Base-by-base conservation (phyloP, 2,113 vertebrate genomes). In the Cariama cristata region DNA sequence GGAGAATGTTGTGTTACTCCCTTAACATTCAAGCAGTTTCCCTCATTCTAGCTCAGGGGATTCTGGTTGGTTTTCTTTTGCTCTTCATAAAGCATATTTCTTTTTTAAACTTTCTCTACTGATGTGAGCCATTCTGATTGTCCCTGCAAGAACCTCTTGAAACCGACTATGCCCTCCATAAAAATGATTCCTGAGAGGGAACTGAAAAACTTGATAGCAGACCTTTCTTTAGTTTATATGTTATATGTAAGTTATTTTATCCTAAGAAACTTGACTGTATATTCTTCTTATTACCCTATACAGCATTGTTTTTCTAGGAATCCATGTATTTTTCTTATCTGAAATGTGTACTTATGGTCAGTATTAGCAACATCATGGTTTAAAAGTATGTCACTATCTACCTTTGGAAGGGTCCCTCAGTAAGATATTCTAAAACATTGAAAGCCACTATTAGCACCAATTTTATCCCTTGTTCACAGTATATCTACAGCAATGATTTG, bases 391-490 rank as follows among this genome's bases (percentile, higher is more conserved):
- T 19, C 4, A 7, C 33, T 74, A 24, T 53, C 56, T 83, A 71
- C 52, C 32, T 90, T 52, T 38, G 38, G 33, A 93, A 84, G 68
- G 3, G 18, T 64, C 9, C 18, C 21, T 77, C 21, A 58, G 17
- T 33, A 71, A 38, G 32, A 38, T 68, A 20, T 38, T 8, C 8
- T 63, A 55, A 72, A 62, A 49, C 18, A n/a, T 19, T 47, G 42
- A 71, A 73, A 81, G 14, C 0, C 21, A 66, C 8, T 30, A 23
- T n/a, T 55, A 42, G 7, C 38, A 63, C 0, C 1, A 44, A 4
- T 45, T 73, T 55, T 59, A 72, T 66, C 27, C n/a, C 28, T 21
- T 47, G 24, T 45, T 73, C 38, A 38, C 38, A 44, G 19, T 28
- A 32, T 71, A 27, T 38, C 27, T 73, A 47, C n/a, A 58, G 23